phyloP scores from a whole-genome alignment of 2,888 invertebrate species.

The Tenthredo distinguenda region DNA sequence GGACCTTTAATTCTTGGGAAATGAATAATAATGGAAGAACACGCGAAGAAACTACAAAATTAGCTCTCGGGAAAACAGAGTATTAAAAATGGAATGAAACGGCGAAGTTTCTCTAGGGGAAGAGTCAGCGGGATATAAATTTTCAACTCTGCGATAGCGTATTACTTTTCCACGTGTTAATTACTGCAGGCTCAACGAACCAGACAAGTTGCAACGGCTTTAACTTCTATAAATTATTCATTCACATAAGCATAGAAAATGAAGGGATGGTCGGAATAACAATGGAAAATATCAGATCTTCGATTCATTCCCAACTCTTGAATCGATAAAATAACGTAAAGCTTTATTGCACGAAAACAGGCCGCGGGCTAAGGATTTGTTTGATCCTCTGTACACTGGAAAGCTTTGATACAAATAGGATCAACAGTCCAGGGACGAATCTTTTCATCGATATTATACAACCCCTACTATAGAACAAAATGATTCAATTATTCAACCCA shows the following conservation, averaged over 20 bases:
- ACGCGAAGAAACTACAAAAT: not conserved
- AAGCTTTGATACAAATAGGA: not conserved
- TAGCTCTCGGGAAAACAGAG: not conserved
- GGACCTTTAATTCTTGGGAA: not conserved
- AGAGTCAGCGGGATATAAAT: not conserved
- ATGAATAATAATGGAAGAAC: not conserved
- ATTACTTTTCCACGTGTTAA: not conserved
- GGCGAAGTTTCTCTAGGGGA: not conserved
- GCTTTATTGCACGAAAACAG: constrained; percentile 29
- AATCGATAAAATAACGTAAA: constrained; percentile 15
- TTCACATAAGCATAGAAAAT: not conserved
- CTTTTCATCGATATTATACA: not conserved
- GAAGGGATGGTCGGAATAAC: not conserved
- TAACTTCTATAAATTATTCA: constrained; percentile 28
- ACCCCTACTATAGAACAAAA: not conserved
- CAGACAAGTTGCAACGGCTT: not conserved
- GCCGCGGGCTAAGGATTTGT: constrained; percentile 2
- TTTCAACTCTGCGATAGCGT: not conserved
- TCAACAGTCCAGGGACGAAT: not conserved
- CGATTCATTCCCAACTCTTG: constrained; percentile 16
- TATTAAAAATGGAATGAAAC: not conserved
- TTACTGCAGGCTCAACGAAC: not conserved
- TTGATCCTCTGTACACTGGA: not conserved
- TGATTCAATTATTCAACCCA: not conserved
- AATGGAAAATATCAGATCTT: not conserved